phyloP scores from a whole-genome alignment of 2,888 invertebrate species.

The Microchrysa polita region DNA sequence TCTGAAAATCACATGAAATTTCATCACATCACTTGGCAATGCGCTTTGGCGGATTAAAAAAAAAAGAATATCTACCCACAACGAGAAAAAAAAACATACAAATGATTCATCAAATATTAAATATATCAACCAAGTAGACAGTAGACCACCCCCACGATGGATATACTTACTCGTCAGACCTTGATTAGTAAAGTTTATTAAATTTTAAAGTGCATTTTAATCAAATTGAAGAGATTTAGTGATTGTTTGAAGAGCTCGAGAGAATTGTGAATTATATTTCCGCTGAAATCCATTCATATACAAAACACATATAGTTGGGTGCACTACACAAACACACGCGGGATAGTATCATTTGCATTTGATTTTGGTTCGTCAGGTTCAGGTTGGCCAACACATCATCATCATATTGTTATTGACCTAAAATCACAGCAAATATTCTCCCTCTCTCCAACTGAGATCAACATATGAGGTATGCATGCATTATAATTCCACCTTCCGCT shows the following conservation, averaged over 20 bases:
- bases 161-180: background rate
- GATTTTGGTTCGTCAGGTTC: too few relatives aligned
- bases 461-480: too few relatives aligned
- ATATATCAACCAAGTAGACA: too few relatives aligned
- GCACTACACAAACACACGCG: background rate
- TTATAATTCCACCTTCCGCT: conserved; percentile 28
- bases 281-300: background rate
- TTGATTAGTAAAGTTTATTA: background rate
- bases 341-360: conserved; percentile 10
- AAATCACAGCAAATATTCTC: conserved; percentile 8
- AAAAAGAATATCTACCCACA: too few relatives aligned
- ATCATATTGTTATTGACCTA: conserved; percentile 28
- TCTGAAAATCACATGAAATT: too few relatives aligned
- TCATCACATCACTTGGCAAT: too few relatives aligned
- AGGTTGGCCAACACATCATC: too few relatives aligned
- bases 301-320: background rate
- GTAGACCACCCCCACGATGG: background rate
- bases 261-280: background rate
- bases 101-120: too few relatives aligned
- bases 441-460: background rate
- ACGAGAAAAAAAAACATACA: too few relatives aligned
- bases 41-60: too few relatives aligned
- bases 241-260: background rate
- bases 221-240: conserved; percentile 15
- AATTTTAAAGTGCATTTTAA: conserved; percentile 30